Base-by-base conservation (phyloP, 2,888 invertebrate species). In the Drosophila mimetica region DNA sequence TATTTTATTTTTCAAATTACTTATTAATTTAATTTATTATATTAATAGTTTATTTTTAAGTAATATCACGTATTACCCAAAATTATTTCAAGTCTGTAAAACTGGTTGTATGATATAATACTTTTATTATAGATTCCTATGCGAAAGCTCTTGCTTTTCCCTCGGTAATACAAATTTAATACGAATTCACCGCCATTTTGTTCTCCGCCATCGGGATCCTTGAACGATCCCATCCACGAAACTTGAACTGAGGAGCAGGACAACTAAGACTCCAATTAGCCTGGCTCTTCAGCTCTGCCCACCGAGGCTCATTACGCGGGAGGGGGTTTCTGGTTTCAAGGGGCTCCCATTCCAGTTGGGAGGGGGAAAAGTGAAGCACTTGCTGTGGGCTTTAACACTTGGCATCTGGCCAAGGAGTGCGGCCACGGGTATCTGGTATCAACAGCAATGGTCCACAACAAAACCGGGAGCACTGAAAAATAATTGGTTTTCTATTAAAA, bases 341-440 rank as follows among this genome's bases (percentile, higher is more conserved):
- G 25, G 47, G 18, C 4, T 46, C 7, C 25, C 25, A 25, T 25
- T 25, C 28, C 13, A 41, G 30, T 18, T 41, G 48, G 30, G 55
- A 36, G 22, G 55, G 41, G 22, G 47, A 50, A 50, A 78, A 55
- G 55, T 67, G 70, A 76, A 74, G 79, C 82, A 81, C 76, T 79
- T 79, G 79, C 79, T 58, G 66, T 53, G 57, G 74, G 78, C 72
- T 58, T 80, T 76, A 77, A 76, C 76, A 76, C 66, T 78, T 71
- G 71, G 63, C 74, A 61, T 69, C 37, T 63, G 67, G 67, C 61
- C 71, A 81, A 54, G 59, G 44, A 55, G 51, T 57, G 61, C 16
- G 57, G 71, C 69, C 74, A 76, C 76, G 83, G 52, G 84, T 80
- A 80, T 78, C 80, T 80, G 77, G 77, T 82, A 72, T 79, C 80